phyloP scores from a whole-genome alignment of 2,797 vertebrate species.

The Gobio occitaniae region DNA sequence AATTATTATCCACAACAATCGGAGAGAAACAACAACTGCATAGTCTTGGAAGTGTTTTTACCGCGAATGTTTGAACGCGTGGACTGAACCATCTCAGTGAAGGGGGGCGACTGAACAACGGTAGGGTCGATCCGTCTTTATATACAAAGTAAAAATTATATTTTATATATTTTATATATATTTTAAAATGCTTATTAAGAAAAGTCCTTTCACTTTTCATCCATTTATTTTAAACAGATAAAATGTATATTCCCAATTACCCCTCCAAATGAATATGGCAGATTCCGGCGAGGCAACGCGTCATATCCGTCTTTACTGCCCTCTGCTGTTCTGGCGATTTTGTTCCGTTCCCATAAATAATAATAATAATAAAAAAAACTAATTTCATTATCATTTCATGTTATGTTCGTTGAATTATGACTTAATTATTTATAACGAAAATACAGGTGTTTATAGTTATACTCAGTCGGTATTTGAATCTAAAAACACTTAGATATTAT shows the following conservation, averaged over 20 bases:
- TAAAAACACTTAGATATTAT: no score
- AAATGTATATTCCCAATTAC: not conserved
- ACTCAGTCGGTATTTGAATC: no score
- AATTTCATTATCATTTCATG: no score
- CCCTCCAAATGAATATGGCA: not conserved
- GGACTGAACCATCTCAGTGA: not conserved
- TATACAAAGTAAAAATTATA: rapidly evolving
- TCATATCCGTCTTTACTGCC: not conserved
- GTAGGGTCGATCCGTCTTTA: not conserved
- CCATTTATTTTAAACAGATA: not conserved
- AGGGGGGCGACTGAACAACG: not conserved
- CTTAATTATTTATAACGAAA: no score
- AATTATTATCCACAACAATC: not conserved
- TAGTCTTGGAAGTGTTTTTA: not conserved
- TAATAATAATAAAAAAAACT: no score
- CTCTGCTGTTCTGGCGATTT: not conserved
- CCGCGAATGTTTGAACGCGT: constrained; percentile 34
- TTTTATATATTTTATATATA: rapidly evolving
- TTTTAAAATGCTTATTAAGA: rapidly evolving
- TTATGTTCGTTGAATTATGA: no score
- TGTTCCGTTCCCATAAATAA: no score
- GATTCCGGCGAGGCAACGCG: not conserved
- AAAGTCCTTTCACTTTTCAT: rapidly evolving
- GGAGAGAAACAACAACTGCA: not conserved
- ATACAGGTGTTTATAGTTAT: no score